phyloP scores from a whole-genome alignment of 2,888 invertebrate genomes.

The Criorhina ranunculi region DNA sequence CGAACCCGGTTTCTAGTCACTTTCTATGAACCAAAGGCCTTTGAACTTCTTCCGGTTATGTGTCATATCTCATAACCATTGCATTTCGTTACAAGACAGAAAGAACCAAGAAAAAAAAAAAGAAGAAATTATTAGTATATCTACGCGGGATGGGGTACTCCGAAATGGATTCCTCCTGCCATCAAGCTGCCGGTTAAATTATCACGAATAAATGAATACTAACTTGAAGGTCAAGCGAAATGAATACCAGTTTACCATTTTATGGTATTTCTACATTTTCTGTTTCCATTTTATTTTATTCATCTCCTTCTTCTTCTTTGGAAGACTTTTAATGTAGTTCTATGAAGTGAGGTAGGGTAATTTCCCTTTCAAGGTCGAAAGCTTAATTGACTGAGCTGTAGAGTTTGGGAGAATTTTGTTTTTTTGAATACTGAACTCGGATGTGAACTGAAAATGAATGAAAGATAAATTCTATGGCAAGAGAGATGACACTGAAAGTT shows the following conservation, averaged over 20 bases:
- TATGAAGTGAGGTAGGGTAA: slow-evolving; percentile 23
- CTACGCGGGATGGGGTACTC: slow-evolving; percentile 13
- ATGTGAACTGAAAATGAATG: slow-evolving; percentile 11
- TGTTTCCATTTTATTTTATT: slow-evolving; percentile 13
- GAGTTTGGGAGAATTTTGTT: neutral
- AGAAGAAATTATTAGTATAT: neutral
- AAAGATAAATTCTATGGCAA: slow-evolving; percentile 6
- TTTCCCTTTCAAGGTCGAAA: slow-evolving; percentile 58
- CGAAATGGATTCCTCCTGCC: slow-evolving; percentile 25
- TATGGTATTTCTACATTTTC: slow-evolving; percentile 28
- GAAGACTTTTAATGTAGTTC: neutral
- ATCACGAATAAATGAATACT: slow-evolving; percentile 63
- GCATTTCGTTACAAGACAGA: neutral
- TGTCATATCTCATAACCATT: slow-evolving; percentile 8
- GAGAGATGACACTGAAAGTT: slow-evolving; percentile 44
- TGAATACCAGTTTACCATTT: slow-evolving; percentile 57
- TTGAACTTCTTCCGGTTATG: slow-evolving; percentile 48
- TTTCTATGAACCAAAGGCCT: slow-evolving; percentile 57
- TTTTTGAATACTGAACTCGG: neutral
- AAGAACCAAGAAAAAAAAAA: slow-evolving; percentile 1
- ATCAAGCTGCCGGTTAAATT: slow-evolving; percentile 56
- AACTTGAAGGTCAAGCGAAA: slow-evolving; percentile 57
- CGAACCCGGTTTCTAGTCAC: slow-evolving; percentile 28
- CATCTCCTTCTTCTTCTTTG: slow-evolving; percentile 2
- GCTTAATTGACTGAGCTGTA: slow-evolving; percentile 23